These are phyloP conservation scores for Myotis pilosus DNA, from an alignment of 2,797 vertebrate genomes.

Conservation along the genomic window DNA sequence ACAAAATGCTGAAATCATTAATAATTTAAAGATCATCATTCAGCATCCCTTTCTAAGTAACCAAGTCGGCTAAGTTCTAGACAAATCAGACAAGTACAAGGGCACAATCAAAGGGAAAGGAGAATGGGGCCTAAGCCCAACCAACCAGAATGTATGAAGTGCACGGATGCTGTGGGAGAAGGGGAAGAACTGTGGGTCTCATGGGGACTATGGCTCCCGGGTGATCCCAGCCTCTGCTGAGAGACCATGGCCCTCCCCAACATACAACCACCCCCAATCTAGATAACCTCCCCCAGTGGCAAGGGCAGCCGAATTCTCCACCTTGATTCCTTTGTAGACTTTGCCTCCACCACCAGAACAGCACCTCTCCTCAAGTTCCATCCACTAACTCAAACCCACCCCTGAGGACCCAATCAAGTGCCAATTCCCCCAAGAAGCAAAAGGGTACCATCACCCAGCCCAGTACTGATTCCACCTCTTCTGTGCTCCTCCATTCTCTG, in stretches of 20 bases:
- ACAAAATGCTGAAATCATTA: conserved; percentile 74
- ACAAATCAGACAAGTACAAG: neutral
- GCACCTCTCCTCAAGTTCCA: neutral
- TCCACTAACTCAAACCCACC: neutral
- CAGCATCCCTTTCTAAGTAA: conserved; percentile 28
- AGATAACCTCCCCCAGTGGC: neutral
- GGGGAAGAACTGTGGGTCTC: fast-evolving
- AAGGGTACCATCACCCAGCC: neutral
- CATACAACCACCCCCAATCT: too few species aligned
- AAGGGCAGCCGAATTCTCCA: neutral
- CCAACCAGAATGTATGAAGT: neutral
- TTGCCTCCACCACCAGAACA: neutral
- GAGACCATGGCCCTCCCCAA: neutral
- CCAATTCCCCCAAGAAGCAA: neutral
- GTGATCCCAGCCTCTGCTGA: neutral
- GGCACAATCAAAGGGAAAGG: neutral
- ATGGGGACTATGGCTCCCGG: fast-evolving
- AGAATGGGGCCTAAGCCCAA: neutral
- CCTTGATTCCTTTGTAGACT: neutral
- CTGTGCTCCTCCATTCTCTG: neutral
- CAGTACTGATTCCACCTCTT: fast-evolving
- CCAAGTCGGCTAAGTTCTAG: neutral
- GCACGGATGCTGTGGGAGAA: neutral
- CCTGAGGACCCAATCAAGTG: too few species aligned
- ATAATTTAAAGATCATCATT: conserved; percentile 71